A percentile compares a stretch with the other conserved stretches of the same genome.
Evolutionary conservation across 2,113 vertebrate genomes (phyloP).

Genomic region (Dendrocopos noguchii): DNA sequence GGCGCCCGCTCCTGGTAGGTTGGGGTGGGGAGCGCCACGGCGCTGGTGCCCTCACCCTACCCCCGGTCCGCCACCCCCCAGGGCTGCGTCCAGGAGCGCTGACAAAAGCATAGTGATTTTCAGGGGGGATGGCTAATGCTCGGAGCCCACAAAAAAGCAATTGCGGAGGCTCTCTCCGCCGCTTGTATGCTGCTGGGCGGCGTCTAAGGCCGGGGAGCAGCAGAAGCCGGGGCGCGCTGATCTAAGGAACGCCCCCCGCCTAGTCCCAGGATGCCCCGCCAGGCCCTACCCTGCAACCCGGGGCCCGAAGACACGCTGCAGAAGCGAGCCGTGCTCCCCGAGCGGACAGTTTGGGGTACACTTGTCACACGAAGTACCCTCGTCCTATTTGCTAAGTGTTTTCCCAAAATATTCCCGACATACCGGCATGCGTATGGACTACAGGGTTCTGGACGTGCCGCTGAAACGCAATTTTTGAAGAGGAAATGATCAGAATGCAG

Average conservation of each 20-base stretch:
- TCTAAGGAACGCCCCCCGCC: background rate
- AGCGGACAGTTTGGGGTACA: background rate
- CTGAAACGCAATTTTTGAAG: background rate
- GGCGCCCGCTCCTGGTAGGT: background rate
- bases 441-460: background rate
- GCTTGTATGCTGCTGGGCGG: background rate
- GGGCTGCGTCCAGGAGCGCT: background rate
- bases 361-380: background rate
- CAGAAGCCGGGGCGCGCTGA: too few relatives aligned
- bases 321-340: accelerated
- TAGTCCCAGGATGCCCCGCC: too few relatives aligned
- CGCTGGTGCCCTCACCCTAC: background rate
- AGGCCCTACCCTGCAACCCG: background rate
- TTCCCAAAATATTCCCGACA: background rate
- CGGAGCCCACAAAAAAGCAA: background rate
- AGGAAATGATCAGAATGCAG: background rate
- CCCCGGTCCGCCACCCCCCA: background rate
- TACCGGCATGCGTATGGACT: accelerated
- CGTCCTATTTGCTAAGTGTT: background rate
- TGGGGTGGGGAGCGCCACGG: background rate
- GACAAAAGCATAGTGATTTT: background rate
- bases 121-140: background rate
- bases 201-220: too few relatives aligned
- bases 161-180: background rate
- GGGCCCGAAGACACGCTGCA: background rate